These are phyloP conservation scores for Acridotheres tristis DNA, from an alignment of 2,797 vertebrate species.

Conservation along the genomic window DNA sequence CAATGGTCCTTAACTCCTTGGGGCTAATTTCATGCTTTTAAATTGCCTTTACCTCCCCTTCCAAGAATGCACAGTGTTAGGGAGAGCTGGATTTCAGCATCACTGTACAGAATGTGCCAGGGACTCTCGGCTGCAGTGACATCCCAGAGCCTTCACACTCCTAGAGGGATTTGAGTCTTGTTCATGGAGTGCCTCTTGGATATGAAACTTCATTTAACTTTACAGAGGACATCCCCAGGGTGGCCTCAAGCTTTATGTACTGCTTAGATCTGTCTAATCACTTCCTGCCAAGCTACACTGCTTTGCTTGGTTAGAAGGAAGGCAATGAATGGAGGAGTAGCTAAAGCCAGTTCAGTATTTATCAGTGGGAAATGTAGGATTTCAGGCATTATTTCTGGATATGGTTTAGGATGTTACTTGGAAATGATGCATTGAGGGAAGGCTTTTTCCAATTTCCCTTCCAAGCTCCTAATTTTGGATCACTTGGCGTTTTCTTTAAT, in stretches of 20 bases:
- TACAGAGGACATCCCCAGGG: background rate
- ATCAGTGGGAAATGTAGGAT: background rate
- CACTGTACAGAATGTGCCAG: background rate
- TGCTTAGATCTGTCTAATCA: background rate
- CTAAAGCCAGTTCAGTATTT: background rate
- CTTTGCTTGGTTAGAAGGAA: background rate
- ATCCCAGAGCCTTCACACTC: background rate
- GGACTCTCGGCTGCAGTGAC: background rate
- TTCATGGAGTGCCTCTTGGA: background rate
- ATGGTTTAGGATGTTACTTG: background rate
- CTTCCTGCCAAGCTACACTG: background rate
- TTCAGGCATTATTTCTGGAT: background rate
- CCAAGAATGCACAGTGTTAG: background rate
- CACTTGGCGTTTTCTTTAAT: background rate
- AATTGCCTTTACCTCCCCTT: background rate
- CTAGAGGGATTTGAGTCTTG: background rate
- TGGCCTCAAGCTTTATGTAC: background rate
- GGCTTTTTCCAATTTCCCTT: background rate
- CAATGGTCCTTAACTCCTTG: background rate
- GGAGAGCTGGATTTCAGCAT: background rate
- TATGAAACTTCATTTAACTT: constrained; percentile 9
- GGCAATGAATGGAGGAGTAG: background rate
- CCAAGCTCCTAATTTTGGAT: background rate
- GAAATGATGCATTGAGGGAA: background rate
- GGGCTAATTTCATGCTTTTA: constrained; percentile 12